Percentiles rank a stretch among this genome's conserved stretches.
Evolutionary conservation across 2,797 vertebrate species (phyloP).

Genomic region (Acipenser oxyrinchus): DNA sequence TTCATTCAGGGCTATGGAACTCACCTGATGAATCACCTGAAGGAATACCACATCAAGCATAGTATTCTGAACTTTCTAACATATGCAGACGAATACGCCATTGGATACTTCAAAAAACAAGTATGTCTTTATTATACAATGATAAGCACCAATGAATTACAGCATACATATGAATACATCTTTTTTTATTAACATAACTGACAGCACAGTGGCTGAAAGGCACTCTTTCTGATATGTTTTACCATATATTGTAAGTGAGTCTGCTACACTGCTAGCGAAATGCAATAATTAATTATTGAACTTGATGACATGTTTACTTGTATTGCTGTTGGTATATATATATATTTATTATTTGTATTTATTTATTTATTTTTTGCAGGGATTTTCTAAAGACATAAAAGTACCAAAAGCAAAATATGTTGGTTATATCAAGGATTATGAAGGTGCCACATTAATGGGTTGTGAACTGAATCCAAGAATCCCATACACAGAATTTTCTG

Average conservation of each 20-base stretch:
- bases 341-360: background rate
- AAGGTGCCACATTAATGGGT: constrained; percentile 96
- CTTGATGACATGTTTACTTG: too few relatives aligned
- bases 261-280: too few relatives aligned
- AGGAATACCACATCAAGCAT: constrained; percentile 98
- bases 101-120: constrained; percentile 98
- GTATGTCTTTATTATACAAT: constrained; percentile 38
- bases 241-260: too few relatives aligned
- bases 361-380: constrained; percentile 49
- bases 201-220: too few relatives aligned
- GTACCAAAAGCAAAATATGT: constrained; percentile 92
- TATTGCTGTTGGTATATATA: too few relatives aligned
- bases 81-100: constrained; percentile 95
- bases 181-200: too few relatives aligned
- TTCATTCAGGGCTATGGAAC: constrained; percentile 85
- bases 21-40: constrained; percentile 96
- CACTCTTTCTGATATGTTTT: too few relatives aligned
- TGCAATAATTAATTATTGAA: too few relatives aligned
- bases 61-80: constrained; percentile 95
- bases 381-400: constrained; percentile 98
- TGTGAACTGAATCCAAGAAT: constrained; percentile 95
- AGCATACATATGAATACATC: too few relatives aligned
- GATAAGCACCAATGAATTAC: too few relatives aligned
- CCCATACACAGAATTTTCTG: constrained; percentile 95
- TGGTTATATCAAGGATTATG: constrained; percentile 98